Evolutionary conservation across 2,888 invertebrate species (phyloP), one percentile per base, ranked within the genome.

Genomic region (Papilio demoleus): DNA sequence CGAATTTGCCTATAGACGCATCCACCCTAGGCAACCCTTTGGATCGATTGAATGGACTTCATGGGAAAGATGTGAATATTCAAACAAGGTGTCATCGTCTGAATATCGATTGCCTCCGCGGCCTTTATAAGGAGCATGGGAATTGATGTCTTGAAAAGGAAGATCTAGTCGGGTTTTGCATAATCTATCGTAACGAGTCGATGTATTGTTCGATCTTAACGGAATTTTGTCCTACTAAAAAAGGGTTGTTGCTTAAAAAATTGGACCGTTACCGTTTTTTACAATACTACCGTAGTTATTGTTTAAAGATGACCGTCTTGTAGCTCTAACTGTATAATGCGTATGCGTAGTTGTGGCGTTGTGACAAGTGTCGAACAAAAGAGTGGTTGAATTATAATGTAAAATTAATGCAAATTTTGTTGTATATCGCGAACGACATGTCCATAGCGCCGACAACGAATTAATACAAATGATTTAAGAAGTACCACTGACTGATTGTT

Each of bases 11-110:
- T 92, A 91, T 87, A 90, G 85, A 84, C 81, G 82, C 86, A 87
- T 88, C 90, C 76, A 85, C 88, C 86, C 87, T 77, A 82, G 78
- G 80, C 77, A 89, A 88, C 91, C 90, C 88, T 91, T 90, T 87
- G 70, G 76, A 75, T 80, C 86, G 84, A 85, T 83, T 83, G 82
- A 76, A 81, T 76, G 78, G 82, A 82, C 79, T 81, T 83, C 90
- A 88, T 92, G 92, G 92, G 92, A 92, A 92, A 80, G 81, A 87
- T 83, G 86, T 85, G 89, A 85, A 91, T 92, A 92, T 92, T 92
- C 92, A 92, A 92, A 92, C 90, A 92, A 92, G 92, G 91, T 92
- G 92, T 92, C 92, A 92, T 92, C 92, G 87, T 85, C 84, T 90
- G 92, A 90, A 92, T 92, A 92, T 92, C 92, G 92, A 92, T 92